Evolutionary conservation across 2,113 vertebrate species (phyloP).

Genomic region (Microtus ochrogaster): DNA sequence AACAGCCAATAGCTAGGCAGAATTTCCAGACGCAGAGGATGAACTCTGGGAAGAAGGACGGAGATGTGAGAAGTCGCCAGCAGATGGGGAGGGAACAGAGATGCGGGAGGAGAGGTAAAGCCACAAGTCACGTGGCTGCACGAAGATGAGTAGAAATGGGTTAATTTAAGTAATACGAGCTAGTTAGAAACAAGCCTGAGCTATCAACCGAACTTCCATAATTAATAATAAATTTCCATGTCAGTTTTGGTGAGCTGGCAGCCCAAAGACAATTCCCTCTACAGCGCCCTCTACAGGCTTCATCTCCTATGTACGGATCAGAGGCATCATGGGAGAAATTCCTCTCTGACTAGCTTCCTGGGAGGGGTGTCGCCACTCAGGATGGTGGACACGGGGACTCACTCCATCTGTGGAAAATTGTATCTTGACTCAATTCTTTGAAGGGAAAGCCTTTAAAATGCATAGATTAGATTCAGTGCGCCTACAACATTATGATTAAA

Average conservation of each 20-base stretch:
- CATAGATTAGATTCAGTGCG: not conserved
- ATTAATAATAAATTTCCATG: not conserved
- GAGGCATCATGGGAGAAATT: not conserved
- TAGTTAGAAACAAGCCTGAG: not conserved
- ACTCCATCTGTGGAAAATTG: not conserved
- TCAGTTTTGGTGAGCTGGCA: not conserved
- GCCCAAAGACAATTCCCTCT: not conserved
- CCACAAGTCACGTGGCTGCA: not conserved
- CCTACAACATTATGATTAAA: not conserved
- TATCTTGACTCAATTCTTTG: not conserved
- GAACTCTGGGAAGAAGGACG: not conserved
- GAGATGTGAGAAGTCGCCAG: not conserved
- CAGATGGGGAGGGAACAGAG: not conserved
- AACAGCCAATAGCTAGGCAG: not conserved
- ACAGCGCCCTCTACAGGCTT: not conserved
- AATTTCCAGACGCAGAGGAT: not conserved
- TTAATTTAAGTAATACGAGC: not conserved
- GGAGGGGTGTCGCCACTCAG: not conserved
- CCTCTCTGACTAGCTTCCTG: not conserved
- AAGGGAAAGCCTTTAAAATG: not conserved
- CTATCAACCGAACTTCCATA: not conserved
- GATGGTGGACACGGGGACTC: not conserved
- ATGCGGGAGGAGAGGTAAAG: not conserved
- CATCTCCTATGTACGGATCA: fast-evolving
- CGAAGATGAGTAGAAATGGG: not conserved